Evolutionary conservation across 1,140 invertebrate genomes (phyloP).

Genomic region (Schmidtea mediterranea): DNA sequence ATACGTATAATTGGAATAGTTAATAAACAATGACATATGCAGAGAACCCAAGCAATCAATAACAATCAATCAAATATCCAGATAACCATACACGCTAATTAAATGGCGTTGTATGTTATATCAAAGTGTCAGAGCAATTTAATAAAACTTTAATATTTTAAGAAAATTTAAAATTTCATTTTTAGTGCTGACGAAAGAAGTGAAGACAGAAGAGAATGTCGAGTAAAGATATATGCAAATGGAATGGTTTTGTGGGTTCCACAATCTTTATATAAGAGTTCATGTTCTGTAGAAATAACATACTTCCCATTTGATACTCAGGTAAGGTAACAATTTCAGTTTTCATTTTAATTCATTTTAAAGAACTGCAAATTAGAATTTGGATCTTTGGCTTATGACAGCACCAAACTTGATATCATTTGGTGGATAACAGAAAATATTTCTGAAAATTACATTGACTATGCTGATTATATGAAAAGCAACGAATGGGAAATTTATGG

Average conservation of each 20-base stretch:
- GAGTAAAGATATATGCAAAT: conserved; percentile 30
- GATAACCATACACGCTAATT: too few relatives aligned
- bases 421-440: conserved; percentile 1
- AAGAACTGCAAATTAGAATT: conserved; percentile 3
- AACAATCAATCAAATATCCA: too few relatives aligned
- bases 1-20: too few relatives aligned
- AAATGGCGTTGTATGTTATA: too few relatives aligned
- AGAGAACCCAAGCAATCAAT: too few relatives aligned
- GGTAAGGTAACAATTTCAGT: conserved; percentile 23
- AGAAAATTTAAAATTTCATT: too few relatives aligned
- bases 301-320: conserved; percentile 44
- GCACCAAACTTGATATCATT: background rate
- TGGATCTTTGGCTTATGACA: conserved; percentile 3
- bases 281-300: conserved; percentile 37
- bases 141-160: too few relatives aligned
- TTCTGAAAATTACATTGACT: conserved; percentile 5
- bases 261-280: conserved; percentile 35
- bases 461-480: conserved; percentile 3
- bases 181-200: too few relatives aligned
- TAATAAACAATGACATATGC: too few relatives aligned
- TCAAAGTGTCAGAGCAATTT: too few relatives aligned
- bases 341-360: too few relatives aligned
- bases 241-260: conserved; percentile 41
- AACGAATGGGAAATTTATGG: conserved; percentile 6
- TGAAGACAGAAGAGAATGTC: conserved; percentile 34